phyloP scores from a whole-genome alignment of 2,113 vertebrate species.

The Strix aluco region DNA sequence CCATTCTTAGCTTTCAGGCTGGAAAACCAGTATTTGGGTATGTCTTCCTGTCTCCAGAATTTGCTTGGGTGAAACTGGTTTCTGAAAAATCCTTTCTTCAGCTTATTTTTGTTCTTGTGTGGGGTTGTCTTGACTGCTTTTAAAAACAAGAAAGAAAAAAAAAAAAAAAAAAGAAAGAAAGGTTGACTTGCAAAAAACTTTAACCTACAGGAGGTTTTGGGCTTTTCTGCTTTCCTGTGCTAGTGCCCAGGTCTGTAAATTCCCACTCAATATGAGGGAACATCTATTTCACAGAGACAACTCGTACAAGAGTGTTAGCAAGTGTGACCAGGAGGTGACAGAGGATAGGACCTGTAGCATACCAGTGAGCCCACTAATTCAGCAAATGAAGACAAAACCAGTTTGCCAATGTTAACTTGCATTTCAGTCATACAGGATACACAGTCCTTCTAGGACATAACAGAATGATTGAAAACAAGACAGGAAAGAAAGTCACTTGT shows the following conservation, averaged over 20 bases:
- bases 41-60: neutral
- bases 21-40: neutral
- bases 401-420: neutral
- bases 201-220: neutral
- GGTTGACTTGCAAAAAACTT: neutral
- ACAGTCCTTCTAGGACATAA: neutral
- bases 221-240: neutral
- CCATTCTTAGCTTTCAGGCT: neutral
- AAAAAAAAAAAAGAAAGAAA: too few species aligned
- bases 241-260: neutral
- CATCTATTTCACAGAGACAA: neutral
- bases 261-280: neutral
- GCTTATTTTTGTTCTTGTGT: neutral
- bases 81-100: neutral
- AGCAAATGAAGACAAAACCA: neutral
- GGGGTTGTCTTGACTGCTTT: neutral
- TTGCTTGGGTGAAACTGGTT: neutral
- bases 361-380: neutral
- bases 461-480: neutral
- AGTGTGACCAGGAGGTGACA: rapidly evolving
- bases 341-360: neutral
- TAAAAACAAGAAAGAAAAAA: neutral
- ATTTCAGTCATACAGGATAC: neutral
- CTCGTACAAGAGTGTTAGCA: neutral
- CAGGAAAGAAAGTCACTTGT: neutral